Percentiles rank a stretch among this genome's conserved stretches.
phyloP scores from a whole-genome alignment of 2,113 vertebrate species.

The Cyprinus carpio region DNA sequence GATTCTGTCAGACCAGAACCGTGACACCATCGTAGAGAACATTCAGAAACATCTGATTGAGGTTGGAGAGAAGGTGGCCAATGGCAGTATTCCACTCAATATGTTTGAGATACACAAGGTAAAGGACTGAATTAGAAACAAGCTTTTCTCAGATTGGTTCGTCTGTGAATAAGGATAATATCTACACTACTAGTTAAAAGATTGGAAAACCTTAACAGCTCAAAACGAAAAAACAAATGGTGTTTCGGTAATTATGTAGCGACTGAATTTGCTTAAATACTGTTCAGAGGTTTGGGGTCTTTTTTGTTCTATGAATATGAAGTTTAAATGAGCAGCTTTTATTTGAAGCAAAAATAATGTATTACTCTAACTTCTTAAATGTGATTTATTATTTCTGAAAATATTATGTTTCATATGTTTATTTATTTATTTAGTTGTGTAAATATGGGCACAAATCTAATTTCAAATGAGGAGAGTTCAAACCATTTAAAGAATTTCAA shows the following conservation, averaged over 20 bases:
- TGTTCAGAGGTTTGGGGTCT: neutral
- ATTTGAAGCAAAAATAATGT: neutral
- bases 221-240: neutral
- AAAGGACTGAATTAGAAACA: slow-evolving; percentile 49
- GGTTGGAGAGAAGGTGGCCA: slow-evolving; percentile 88
- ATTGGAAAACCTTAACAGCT: neutral
- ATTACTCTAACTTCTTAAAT: no score
- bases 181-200: neutral
- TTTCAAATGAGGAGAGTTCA: neutral
- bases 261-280: no score
- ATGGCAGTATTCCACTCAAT: slow-evolving; percentile 78
- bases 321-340: neutral
- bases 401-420: no score
- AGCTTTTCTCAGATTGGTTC: neutral
- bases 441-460: neutral
- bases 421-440: no score
- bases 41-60: slow-evolving; percentile 93
- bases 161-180: neutral
- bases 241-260: no score
- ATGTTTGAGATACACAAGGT: slow-evolving; percentile 98
- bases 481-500: neutral
- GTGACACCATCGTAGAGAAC: slow-evolving; percentile 93
- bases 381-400: no score
- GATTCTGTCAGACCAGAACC: slow-evolving; percentile 93
- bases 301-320: no score